Conservation (phyloP, 2,113 vertebrate species). For the Illadopsis cleaveri region DNA sequence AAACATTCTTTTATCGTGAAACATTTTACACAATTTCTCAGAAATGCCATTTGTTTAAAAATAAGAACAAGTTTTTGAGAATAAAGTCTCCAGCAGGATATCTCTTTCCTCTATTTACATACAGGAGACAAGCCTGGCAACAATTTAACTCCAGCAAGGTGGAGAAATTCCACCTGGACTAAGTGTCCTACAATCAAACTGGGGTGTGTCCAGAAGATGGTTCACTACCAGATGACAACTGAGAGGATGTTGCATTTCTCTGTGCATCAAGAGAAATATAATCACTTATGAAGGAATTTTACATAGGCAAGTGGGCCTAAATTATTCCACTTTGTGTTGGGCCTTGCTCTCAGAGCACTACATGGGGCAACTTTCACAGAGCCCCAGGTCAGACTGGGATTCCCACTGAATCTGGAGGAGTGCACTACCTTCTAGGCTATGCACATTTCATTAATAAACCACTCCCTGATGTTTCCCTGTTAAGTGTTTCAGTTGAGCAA, state of each 20-base stretch:
- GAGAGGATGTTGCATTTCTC: neutral
- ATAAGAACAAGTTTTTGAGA: neutral
- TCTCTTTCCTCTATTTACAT: conserved; percentile 4
- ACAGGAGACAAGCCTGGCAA: conserved; percentile 25
- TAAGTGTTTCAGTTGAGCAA: neutral
- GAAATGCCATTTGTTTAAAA: conserved; percentile 36
- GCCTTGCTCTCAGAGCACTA: neutral
- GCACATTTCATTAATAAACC: neutral
- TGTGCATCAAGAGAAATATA: neutral
- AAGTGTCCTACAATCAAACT: neutral
- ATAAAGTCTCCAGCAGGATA: neutral
- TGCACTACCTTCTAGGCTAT: neutral
- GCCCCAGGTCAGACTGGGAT: neutral
- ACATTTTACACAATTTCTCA: conserved; percentile 47
- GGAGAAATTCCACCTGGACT: conserved; percentile 54
- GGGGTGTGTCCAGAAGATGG: neutral
- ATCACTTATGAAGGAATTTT: neutral
- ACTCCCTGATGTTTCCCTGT: neutral
- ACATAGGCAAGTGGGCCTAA: neutral
- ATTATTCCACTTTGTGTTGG: neutral
- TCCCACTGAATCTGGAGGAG: neutral
- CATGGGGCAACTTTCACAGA: neutral
- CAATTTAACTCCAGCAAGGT: neutral
- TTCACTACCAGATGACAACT: neutral
- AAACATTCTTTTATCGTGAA: conserved; percentile 52